Evolutionary conservation across 1,140 invertebrate species (phyloP).

Genomic region (Drosophila suzukii): DNA sequence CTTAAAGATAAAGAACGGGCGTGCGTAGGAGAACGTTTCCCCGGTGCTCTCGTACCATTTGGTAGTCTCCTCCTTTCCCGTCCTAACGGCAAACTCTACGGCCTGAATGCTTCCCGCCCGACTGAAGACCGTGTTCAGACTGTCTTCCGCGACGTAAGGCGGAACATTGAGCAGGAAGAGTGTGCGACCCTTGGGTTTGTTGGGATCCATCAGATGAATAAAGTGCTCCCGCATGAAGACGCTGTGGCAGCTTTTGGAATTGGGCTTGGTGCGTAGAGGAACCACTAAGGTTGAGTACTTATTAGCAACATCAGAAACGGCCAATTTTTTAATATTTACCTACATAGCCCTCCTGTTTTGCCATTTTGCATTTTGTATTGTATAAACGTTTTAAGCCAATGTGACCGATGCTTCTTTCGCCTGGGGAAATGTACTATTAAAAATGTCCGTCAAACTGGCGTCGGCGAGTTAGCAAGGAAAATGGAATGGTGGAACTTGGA

Average conservation of each 20-base stretch:
- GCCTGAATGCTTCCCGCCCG: conserved; percentile 86
- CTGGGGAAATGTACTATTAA: too few species aligned
- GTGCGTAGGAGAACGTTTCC: too few species aligned
- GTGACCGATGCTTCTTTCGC: too few species aligned
- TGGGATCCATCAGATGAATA: conserved; percentile 87
- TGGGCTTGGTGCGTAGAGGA: conserved; percentile 84
- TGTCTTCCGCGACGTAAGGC: conserved; percentile 89
- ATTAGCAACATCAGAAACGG: neutral
- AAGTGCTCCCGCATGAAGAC: conserved; percentile 90
- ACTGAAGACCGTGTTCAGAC: conserved; percentile 87
- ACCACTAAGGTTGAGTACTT: conserved; percentile 82
- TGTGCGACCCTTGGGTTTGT: conserved; percentile 89
- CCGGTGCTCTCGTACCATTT: conserved; percentile 65
- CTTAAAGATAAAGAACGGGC: conserved; percentile 87
- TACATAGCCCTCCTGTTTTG: conserved; percentile 75
- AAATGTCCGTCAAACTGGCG: too few species aligned
- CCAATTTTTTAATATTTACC: conserved; percentile 31
- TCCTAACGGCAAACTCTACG: conserved; percentile 69
- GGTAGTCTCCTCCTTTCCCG: conserved; percentile 68
- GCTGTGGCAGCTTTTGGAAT: conserved; percentile 86
- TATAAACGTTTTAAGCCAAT: neutral
- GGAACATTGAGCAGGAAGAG: conserved; percentile 92
- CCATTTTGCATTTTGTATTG: conserved; percentile 42
- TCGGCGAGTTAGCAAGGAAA: too few species aligned
- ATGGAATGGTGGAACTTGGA: too few species aligned